A percentile compares a stretch with the other conserved stretches of the same genome.
Conservation (phyloP, 2,113 vertebrate genomes). For the Trochalopteron elliotii region DNA sequence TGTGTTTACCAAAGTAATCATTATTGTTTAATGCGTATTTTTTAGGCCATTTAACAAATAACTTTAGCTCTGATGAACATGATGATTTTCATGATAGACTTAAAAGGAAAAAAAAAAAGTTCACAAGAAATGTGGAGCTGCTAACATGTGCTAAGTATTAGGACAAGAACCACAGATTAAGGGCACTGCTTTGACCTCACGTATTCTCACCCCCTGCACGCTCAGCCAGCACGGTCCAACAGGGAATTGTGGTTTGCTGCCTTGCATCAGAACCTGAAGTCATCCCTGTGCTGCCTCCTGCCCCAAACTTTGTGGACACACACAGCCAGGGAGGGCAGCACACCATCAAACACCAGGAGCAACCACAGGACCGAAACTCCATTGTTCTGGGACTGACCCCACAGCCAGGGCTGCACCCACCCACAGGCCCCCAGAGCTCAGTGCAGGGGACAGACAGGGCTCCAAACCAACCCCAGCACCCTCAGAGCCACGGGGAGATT, state of each 20-base stretch:
- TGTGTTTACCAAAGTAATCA: slow-evolving; percentile 58
- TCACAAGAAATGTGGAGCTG: not conserved
- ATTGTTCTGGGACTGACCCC: fast-evolving
- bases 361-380: not conserved
- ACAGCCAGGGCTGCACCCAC: not conserved
- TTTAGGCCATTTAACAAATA: slow-evolving; percentile 69
- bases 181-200: not conserved
- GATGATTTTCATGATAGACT: slow-evolving; percentile 38
- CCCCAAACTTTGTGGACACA: not conserved
- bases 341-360: fast-evolving
- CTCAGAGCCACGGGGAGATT: fast-evolving
- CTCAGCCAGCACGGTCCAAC: not conserved
- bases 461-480: not conserved
- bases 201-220: not conserved
- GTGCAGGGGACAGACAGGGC: fast-evolving
- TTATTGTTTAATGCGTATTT: slow-evolving; percentile 51
- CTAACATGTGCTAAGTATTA: not conserved
- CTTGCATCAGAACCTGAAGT: not conserved
- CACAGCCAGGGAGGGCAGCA: fast-evolving
- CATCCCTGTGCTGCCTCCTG: not conserved
- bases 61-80: slow-evolving; percentile 61
- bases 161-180: not conserved
- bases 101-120: not conserved
- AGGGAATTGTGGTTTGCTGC: not conserved
- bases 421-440: not conserved